Conservation (phyloP, 2,113 vertebrate genomes). For the Maccullochella peelii region DNA sequence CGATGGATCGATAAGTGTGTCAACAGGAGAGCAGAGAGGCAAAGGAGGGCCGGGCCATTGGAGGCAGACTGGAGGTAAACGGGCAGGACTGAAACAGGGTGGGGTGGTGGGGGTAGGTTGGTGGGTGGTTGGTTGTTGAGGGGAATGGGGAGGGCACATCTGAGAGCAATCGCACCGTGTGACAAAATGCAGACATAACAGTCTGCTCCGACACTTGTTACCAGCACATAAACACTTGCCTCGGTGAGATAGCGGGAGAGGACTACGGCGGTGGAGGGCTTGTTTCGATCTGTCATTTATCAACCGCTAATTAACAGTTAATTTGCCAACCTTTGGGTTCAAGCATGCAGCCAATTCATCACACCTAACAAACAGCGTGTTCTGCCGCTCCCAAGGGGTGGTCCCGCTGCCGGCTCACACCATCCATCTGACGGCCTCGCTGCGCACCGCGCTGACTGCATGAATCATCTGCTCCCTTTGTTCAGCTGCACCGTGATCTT, state of each 20-base stretch:
- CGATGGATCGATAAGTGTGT: neutral
- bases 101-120: constrained; percentile 11
- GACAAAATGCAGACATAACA: constrained; percentile 87
- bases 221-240: constrained; percentile 90
- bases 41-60: constrained; percentile 24
- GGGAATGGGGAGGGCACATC: constrained; percentile 57
- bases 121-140: constrained; percentile 18
- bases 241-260: constrained; percentile 77
- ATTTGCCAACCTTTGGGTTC: constrained; percentile 88
- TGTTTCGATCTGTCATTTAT: constrained; percentile 87
- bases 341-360: constrained; percentile 87
- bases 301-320: constrained; percentile 88
- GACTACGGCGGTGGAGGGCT: constrained; percentile 62
- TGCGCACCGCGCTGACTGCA: neutral
- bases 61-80: constrained; percentile 39
- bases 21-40: constrained; percentile 30
- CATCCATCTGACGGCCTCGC: constrained; percentile 32
- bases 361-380: constrained; percentile 76
- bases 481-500: constrained; percentile 15
- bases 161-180: constrained; percentile 83
- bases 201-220: constrained; percentile 88
- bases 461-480: constrained; percentile 55
- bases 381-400: constrained; percentile 66
- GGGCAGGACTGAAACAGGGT: constrained; percentile 55
- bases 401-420: constrained; percentile 49